Evolutionary conservation across 2,797 vertebrate species (phyloP), one percentile per base, ranked within the genome.

Genomic region (Enteromius radiatus): DNA sequence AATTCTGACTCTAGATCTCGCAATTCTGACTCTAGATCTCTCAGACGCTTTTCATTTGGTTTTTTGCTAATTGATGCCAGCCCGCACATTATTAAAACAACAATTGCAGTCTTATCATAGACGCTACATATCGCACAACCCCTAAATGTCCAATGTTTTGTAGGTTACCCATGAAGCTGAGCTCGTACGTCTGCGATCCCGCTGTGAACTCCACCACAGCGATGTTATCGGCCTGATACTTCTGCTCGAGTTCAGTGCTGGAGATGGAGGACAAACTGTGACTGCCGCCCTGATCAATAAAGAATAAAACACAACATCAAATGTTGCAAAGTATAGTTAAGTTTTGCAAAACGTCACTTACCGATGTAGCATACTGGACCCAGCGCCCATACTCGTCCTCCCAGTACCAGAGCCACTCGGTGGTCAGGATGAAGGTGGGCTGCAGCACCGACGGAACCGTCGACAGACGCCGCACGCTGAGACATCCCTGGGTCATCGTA

Each of bases 361-460:
- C 95, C 41, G 89, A 9, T 0, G 90, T 78, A 5, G 89, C 87
- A 0, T 94, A 95, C 83, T 65, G 26, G 82, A 88, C 91, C 95
- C 95, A 95, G 4, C 11, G 88, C 2, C 87, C 90, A 0, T 1
- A 43, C 85, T 94, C 92, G 0, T 95, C 91, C 91, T 95, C 84
- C 95, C 94, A 95, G 92, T 91, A 91, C 94, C 94, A 95, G 17
- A 91, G 3, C 94, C 94, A 95, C 73, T 88, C 86, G 0, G 94
- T 95, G 86, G 94, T 95, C 85, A 91, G 90, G 76, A 93, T 81
- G 84, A 90, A 94, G 76, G 6, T 83, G 1, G 93, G 93, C 56
- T 92, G 84, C 0, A 76, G 3, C 68, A 94, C 41, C 0, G 92
- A 93, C 73, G 93, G 91, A 0, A 82, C 0, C 1, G 94, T 95